Base-by-base conservation (phyloP, 2,113 vertebrate species). In the Toxotes chatareus region DNA sequence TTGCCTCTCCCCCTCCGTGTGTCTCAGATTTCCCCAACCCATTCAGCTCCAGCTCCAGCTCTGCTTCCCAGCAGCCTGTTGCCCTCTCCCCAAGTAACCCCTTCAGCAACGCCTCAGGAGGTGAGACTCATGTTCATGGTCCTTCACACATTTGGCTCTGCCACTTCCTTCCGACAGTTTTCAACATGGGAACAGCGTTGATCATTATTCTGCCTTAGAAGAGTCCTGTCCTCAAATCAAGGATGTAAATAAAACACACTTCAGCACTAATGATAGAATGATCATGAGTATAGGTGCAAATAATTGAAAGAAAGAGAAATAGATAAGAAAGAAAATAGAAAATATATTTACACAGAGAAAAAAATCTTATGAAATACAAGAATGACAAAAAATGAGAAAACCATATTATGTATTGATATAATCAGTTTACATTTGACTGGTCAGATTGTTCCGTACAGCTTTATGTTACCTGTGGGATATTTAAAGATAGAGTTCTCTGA, bases 31-130 rank as follows among this genome's bases (percentile, higher is more conserved):
- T 96, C 90, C 94, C 96, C 80, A 97, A 97, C 89, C 96, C 97
- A 17, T 97, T 97, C 78, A 93, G 93, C 47, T 86, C 91, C 77
- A 67, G 89, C 7, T 88, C 95, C n/a, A 78, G 91, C 84, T 79
- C 89, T 0, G 65, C 72, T 19, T 90, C 92, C 91, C 93, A 93
- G 92, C 92, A 90, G 84, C 89, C 93, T 3, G 40, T 69, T 17
- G 89, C 92, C 78, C 92, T 96, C 82, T 96, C 96, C 86, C 95
- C 96, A 73, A 96, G 96, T 88, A 97, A 97, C 90, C 97, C 97
- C 17, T 97, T 97, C 95, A 96, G 96, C 91, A 92, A 92, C 89
- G 78, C 95, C 72, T 89, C 91, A 32, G 86, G 95, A 93, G 96
- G 97, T 97, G 91, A 95, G 89, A 47, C 36, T 38, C 79, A 11